Evolutionary conservation across 2,113 vertebrate genomes (phyloP), one percentile per base, ranked within the genome.

Genomic region (Oostethus manadensis): DNA sequence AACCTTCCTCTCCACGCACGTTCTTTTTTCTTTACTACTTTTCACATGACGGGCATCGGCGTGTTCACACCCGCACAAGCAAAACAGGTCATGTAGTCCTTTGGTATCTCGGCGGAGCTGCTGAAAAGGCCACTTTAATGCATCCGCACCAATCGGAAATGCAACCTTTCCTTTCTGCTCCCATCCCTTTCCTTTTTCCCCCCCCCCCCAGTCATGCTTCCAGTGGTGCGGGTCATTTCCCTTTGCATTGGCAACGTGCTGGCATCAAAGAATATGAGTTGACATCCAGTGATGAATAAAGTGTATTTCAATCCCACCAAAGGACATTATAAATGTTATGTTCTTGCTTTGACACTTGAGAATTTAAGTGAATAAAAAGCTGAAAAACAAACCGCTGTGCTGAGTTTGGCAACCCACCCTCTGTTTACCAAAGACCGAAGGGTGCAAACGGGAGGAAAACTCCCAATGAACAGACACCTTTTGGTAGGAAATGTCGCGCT

Each of bases 301-400:
- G 90, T 96, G 92, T 98, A 94, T 93, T 92, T 92, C 92, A 94
- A 95, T 93, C 93, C 93, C 95, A 96, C 95, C 95, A 98, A 98
- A 98, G 96, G 96, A 98, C 93, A 93, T 94, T 92, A 91, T 94
- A 92, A 93, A 92, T 97, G 94, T 97, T 97, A 96, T 96, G 93
- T 94, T 94, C 94, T 98, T 94, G 95, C 94, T 97, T 97, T 97
- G 94, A 93, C 93, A 93, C 93, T 94, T 91, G 88, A 95, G 90
- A 84, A 92, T 94, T 93, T 92, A 92, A 93, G 91, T 95, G 92
- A 91, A 91, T 92, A 91, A 91, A 40, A 96, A 94, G 91, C 84
- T 79, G 40, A 70, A 89, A 88, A 88, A 77, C 69, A 14, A 61
- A 56, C 23, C 6, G 68, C 62, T 63, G 82, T 42, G 23, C 70